Conservation (phyloP, 2,797 vertebrate genomes). For the Moxostoma hubbsi region DNA sequence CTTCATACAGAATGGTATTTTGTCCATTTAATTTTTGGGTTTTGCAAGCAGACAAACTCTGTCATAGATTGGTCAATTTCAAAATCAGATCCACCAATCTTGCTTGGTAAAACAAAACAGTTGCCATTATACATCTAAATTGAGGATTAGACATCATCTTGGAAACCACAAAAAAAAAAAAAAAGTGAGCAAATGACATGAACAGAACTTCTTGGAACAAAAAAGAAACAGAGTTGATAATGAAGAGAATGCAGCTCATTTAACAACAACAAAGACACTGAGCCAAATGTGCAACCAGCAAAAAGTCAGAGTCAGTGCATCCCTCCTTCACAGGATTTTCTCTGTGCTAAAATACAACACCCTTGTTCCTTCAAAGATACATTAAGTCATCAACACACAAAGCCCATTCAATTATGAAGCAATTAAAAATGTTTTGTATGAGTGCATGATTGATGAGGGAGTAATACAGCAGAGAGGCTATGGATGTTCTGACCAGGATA, state of each 20-base stretch:
- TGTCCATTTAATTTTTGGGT: too few species aligned
- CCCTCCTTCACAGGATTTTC: background rate
- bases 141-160: too few species aligned
- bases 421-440: conserved; percentile 34
- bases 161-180: too few species aligned
- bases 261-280: background rate
- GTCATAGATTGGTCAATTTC: too few species aligned
- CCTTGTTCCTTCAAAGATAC: background rate
- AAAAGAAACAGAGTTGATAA: conserved; percentile 4
- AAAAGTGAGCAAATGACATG: conserved; percentile 3
- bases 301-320: background rate
- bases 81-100: too few species aligned
- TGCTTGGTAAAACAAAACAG: too few species aligned
- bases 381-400: conserved; percentile 33
- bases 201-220: background rate
- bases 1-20: too few species aligned
- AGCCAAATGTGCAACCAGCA: background rate
- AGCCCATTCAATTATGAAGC: conserved; percentile 37
- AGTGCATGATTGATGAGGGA: conserved; percentile 18
- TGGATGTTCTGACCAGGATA: conserved; percentile 26
- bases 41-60: too few species aligned
- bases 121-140: too few species aligned
- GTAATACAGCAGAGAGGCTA: conserved; percentile 16
- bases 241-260: conserved; percentile 8
- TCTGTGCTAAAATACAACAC: background rate